phyloP scores from a whole-genome alignment of 2,113 vertebrate genomes.

The Rhabdomys dilectus region DNA sequence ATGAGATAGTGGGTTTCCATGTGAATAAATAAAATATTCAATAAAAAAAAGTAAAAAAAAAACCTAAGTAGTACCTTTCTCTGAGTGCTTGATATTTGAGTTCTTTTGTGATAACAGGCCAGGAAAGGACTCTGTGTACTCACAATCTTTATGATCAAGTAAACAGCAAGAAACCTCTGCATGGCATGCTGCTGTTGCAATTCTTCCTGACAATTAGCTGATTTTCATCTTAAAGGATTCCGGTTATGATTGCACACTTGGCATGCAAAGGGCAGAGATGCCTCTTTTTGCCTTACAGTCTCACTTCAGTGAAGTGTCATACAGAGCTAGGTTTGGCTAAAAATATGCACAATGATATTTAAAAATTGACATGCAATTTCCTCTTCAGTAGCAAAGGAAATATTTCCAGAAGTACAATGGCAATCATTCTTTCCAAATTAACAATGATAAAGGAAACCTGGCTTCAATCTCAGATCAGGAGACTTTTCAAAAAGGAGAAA shows the following conservation, averaged over 20 bases:
- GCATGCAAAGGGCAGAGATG: not conserved
- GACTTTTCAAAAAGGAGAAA: not conserved
- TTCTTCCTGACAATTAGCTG: constrained; percentile 41
- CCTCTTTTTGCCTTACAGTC: constrained; percentile 29
- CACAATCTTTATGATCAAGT: constrained; percentile 57
- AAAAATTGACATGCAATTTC: constrained; percentile 70
- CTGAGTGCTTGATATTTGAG: not conserved
- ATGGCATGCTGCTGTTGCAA: constrained; percentile 65
- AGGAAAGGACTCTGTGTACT: constrained; percentile 29
- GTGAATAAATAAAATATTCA: no score
- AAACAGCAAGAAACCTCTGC: constrained; percentile 56
- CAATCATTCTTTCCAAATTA: constrained; percentile 52
- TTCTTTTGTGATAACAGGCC: not conserved
- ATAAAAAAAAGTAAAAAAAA: no score
- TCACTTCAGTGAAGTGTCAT: constrained; percentile 55
- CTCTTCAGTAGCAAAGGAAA: constrained; percentile 57
- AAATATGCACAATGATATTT: constrained; percentile 71
- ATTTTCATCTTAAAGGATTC: constrained; percentile 78
- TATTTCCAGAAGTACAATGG: constrained; percentile 36
- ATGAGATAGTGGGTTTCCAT: no score
- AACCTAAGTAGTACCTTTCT: constrained; percentile 50
- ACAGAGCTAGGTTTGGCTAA: constrained; percentile 48
- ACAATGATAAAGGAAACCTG: constrained; percentile 17
- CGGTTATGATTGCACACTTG: constrained; percentile 58
- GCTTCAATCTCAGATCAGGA: constrained; percentile 50